These are phyloP conservation scores for Brenthis daphne DNA, from an alignment of 2,888 invertebrate genomes.

Conservation along the genomic window DNA sequence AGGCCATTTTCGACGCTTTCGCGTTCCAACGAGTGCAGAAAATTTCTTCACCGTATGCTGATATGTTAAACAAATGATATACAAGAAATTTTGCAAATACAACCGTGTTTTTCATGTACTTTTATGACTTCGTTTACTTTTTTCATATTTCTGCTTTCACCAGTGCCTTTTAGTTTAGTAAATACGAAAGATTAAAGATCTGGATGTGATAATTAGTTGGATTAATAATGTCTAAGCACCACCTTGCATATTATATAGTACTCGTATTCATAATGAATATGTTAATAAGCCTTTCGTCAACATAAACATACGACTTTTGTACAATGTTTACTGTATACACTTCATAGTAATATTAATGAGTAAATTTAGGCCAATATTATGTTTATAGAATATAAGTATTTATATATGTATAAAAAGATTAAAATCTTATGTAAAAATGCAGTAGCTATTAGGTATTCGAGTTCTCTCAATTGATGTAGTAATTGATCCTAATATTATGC, in stretches of 20 bases:
- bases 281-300: slow-evolving; percentile 13
- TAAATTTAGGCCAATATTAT: not conserved
- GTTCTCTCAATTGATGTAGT: too few species aligned
- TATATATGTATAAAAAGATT: too few species aligned
- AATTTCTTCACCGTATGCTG: slow-evolving; percentile 51
- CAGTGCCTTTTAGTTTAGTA: not conserved
- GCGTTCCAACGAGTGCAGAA: slow-evolving; percentile 41
- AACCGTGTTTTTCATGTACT: not conserved
- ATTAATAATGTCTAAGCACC: slow-evolving; percentile 22
- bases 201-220: slow-evolving; percentile 4
- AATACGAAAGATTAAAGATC: slow-evolving; percentile 1
- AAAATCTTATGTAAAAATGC: too few species aligned
- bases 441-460: too few species aligned
- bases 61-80: slow-evolving; percentile 56
- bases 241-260: slow-evolving; percentile 18
- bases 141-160: not conserved
- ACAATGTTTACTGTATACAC: slow-evolving; percentile 1
- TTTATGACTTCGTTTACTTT: not conserved
- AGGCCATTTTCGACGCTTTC: slow-evolving; percentile 26
- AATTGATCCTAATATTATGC: too few species aligned
- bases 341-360: not conserved
- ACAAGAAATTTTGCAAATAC: not conserved
- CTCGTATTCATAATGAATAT: slow-evolving; percentile 19
- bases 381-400: not conserved
- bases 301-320: not conserved